A percentile compares a stretch with the other conserved stretches of the same genome.
phyloP scores from a whole-genome alignment of 2,888 invertebrate genomes.

The Acleris cristana region DNA sequence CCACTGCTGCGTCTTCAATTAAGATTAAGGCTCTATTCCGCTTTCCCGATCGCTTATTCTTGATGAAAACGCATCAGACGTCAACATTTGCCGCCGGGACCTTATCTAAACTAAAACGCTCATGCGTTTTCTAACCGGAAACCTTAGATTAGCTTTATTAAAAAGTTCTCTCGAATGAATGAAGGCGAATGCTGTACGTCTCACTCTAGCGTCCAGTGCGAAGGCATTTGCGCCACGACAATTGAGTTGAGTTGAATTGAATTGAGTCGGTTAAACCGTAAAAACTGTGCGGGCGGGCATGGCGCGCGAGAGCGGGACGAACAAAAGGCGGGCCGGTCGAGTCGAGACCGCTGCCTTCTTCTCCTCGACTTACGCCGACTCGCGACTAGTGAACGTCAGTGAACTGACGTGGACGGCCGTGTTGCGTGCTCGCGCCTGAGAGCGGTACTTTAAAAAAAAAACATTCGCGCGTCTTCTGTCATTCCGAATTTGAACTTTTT shows the following conservation, averaged over 20 bases:
- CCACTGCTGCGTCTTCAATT: constrained; percentile 75
- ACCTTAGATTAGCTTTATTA: constrained; percentile 47
- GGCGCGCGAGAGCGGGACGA: constrained; percentile 79
- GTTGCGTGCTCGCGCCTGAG: constrained; percentile 65
- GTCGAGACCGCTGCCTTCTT: constrained; percentile 81
- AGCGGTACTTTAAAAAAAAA: constrained; percentile 66
- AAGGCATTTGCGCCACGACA: constrained; percentile 82
- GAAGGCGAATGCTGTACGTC: constrained; percentile 70
- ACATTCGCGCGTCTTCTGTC: constrained; percentile 78
- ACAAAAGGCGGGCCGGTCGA: constrained; percentile 81
- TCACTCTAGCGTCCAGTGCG: constrained; percentile 80
- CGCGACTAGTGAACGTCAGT: constrained; percentile 81
- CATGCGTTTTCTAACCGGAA: constrained; percentile 20
- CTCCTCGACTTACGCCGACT: constrained; percentile 80
- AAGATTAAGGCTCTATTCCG: constrained; percentile 80
- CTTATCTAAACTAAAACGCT: constrained; percentile 42
- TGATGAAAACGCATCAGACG: constrained; percentile 63
- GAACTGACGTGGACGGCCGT: constrained; percentile 78
- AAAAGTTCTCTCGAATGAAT: constrained; percentile 57
- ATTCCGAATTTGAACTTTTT: constrained; percentile 68
- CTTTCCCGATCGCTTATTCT: constrained; percentile 72
- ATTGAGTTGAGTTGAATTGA: constrained; percentile 84
- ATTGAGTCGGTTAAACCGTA: constrained; percentile 83
- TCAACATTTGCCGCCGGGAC: constrained; percentile 50
- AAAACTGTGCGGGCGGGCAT: constrained; percentile 80